Evolutionary conservation across 2,888 invertebrate genomes (phyloP), one percentile per base, ranked within the genome.

Genomic region (Teleiodes luculella): DNA sequence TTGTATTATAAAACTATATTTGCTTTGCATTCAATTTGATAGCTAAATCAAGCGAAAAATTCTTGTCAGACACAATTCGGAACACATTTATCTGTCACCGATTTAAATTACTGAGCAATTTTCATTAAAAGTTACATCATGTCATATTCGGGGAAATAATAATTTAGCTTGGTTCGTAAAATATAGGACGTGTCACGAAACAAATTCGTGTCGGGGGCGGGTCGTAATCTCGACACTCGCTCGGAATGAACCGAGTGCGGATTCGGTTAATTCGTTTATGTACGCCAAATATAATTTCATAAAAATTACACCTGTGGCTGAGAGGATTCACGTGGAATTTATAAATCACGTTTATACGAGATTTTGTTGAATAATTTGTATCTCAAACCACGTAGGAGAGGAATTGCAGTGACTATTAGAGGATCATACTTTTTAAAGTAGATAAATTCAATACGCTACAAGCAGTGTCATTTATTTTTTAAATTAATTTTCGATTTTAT

Each of bases 201-300:
- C 45, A 30, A 45, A 45, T 45, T 45, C 30, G 18, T 45, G 45
- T 45, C 7, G 39, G 20, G n/a, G 24, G 18, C 20, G 28, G 24
- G 49, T 49, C 49, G 35, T 49, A 37, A 49, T 28, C 49, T 49
- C 49, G 36, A 24, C 49, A n/a, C 36, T 11, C n/a, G 20, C 30
- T 18, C 47, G 33, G 14, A 35, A 35, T 35, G 16, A 48, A 36
- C 36, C 36, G 39, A 20, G 30, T 16, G 28, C 31, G 16, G 30
- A 39, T 39, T 16, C 13, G n/a, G 16, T 39, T 50, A 50, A 51
- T 51, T 51, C 39, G 16, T 51, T 51, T 51, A 30, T 6, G 36
- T 13, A 49, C 49, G 18, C 37, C 10, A 24, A 49, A 49, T 37
- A 36, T 49, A 1, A 37, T 49, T 37, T 28, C 8, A 31, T n/a